A percentile compares a stretch with the other conserved stretches of the same genome.
phyloP scores from a whole-genome alignment of 2,797 vertebrate species.

The Lagocephalus sceleratus region DNA sequence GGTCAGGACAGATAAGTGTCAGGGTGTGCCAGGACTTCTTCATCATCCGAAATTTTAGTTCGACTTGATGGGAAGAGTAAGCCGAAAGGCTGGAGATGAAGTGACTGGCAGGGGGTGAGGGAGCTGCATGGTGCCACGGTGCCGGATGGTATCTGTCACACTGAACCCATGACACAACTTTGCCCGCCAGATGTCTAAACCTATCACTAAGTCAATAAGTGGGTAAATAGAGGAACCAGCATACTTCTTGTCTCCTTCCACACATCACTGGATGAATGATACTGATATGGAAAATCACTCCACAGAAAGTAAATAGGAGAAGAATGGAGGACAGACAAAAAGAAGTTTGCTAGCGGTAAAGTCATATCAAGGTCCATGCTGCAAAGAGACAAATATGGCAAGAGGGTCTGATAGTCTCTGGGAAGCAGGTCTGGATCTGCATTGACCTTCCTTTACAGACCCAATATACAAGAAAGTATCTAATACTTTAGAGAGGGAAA shows the following conservation, averaged over 20 bases:
- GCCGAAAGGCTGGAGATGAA: conserved; percentile 56
- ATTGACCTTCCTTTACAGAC: too few species aligned
- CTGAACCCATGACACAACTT: conserved; percentile 62
- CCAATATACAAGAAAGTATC: too few species aligned
- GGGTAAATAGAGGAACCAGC: conserved; percentile 69
- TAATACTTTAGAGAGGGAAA: too few species aligned
- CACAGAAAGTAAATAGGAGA: conserved; percentile 77
- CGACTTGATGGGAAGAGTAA: conserved; percentile 53
- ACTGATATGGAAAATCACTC: conserved; percentile 76
- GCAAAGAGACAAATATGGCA: conserved; percentile 51
- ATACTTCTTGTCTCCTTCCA: conserved; percentile 69
- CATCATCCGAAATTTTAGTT: conserved; percentile 47
- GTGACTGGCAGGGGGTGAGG: conserved; percentile 58
- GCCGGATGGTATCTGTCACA: conserved; percentile 72
- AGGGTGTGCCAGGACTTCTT: conserved; percentile 68
- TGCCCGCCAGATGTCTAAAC: conserved; percentile 67
- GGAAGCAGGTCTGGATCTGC: too few species aligned
- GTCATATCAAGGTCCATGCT: conserved; percentile 76
- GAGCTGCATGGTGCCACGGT: conserved; percentile 59
- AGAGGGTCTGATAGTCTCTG: conserved; percentile 10
- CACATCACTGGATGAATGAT: conserved; percentile 67
- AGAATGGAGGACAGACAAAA: conserved; percentile 54
- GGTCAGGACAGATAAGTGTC: conserved; percentile 72
- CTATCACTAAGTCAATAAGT: conserved; percentile 82
- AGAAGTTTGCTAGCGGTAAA: conserved; percentile 71